These are phyloP conservation scores for Luffia ferchaultella DNA, from an alignment of 2,888 invertebrate genomes.

Conservation along the genomic window DNA sequence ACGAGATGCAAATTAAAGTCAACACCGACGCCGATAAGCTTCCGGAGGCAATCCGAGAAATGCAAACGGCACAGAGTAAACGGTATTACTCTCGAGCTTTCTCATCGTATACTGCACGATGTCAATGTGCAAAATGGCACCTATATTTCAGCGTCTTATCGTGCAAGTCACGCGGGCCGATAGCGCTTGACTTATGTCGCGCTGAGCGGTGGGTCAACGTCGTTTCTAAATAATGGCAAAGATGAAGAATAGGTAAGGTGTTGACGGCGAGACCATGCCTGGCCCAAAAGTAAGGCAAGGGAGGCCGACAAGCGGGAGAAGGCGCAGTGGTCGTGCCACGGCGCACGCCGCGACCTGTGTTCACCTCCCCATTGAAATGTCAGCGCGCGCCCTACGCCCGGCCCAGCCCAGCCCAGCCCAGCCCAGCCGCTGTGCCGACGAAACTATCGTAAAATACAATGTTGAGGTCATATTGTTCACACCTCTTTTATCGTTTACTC, in stretches of 20 bases:
- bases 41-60: constrained; percentile 43
- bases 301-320: not conserved
- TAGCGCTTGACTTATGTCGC: constrained; percentile 27
- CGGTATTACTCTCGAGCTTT: constrained; percentile 30
- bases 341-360: constrained; percentile 52
- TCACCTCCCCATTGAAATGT: constrained; percentile 65
- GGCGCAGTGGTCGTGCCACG: constrained; percentile 35
- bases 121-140: constrained; percentile 27
- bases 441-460: constrained; percentile 64
- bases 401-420: not conserved
- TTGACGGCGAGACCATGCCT: constrained; percentile 17
- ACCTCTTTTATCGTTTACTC: not conserved
- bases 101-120: constrained; percentile 19
- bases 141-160: constrained; percentile 26
- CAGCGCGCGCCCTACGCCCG: constrained; percentile 42
- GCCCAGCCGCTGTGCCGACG: constrained; percentile 31
- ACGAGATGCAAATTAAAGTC: constrained; percentile 59
- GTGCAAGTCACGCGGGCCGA: constrained; percentile 22
- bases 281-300: not conserved
- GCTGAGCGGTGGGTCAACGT: constrained; percentile 13
- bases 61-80: constrained; percentile 24
- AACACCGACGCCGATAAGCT: constrained; percentile 49
- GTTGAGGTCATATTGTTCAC: constrained; percentile 56
- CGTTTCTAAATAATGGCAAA: constrained; percentile 26
- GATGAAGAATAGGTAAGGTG: constrained; percentile 25